A percentile compares a stretch with the other conserved stretches of the same genome.
These are phyloP conservation scores for Malacoctenus gilli DNA, from an alignment of 2,797 vertebrate species.

Conservation along the genomic window DNA sequence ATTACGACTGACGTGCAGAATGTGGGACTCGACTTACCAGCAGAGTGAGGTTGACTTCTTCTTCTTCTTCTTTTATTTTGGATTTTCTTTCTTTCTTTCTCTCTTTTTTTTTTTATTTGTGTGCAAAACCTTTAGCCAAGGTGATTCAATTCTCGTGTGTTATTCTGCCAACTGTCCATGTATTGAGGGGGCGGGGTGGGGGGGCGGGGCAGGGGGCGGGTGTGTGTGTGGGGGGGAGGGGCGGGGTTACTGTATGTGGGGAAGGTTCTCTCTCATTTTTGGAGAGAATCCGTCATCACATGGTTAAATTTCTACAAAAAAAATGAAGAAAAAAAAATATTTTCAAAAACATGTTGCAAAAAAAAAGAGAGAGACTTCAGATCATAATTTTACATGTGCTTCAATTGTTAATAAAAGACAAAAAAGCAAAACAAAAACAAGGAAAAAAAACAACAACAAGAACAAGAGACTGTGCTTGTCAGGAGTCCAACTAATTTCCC, in stretches of 20 bases:
- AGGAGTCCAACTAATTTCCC: conserved; percentile 74
- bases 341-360: conserved; percentile 80
- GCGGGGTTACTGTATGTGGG: conserved; percentile 64
- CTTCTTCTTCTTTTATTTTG: conserved; percentile 61
- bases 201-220: too few relatives aligned
- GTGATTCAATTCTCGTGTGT: conserved; percentile 87
- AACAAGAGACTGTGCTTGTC: conserved; percentile 77
- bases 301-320: conserved; percentile 86
- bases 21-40: conserved; percentile 73
- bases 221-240: conserved; percentile 19
- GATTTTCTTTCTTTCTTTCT: too few relatives aligned
- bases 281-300: conserved; percentile 86
- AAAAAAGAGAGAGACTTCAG: conserved; percentile 82
- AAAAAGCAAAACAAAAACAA: conserved; percentile 61
- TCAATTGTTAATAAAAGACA: conserved; percentile 82
- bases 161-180: conserved; percentile 80
- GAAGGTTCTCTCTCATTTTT: conserved; percentile 77
- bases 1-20: conserved; percentile 58
- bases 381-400: conserved; percentile 88
- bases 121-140: conserved; percentile 82
- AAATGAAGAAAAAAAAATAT: conserved; percentile 74
- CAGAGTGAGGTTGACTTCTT: conserved; percentile 72
- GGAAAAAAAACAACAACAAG: conserved; percentile 60
- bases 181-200: conserved; percentile 40
- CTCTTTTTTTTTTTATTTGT: conserved; percentile 48